Conservation (phyloP, 1,140 invertebrate genomes). For the Drosophila teissieri region DNA sequence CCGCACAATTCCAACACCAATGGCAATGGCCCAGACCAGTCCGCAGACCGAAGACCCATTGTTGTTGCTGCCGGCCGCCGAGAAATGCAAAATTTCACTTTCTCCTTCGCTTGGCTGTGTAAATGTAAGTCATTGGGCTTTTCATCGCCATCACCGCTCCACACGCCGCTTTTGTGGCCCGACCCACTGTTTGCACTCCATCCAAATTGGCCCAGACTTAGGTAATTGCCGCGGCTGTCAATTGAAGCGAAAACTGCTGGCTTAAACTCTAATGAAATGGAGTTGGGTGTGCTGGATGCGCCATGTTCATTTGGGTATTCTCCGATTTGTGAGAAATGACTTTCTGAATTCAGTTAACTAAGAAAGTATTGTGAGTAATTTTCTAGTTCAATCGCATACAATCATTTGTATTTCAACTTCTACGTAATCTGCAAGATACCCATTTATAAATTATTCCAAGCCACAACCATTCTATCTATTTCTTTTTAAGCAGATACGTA, state of each 20-base stretch:
- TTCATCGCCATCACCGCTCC: constrained; percentile 31
- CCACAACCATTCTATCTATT: too few species aligned
- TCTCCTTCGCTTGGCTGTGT: constrained; percentile 72
- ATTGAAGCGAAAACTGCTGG: constrained; percentile 19
- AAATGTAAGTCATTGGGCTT: constrained; percentile 80
- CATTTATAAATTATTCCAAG: too few species aligned
- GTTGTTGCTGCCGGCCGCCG: constrained; percentile 35
- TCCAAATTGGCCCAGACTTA: constrained; percentile 27
- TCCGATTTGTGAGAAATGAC: not conserved
- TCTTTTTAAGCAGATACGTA: too few species aligned
- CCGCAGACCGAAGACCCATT: constrained; percentile 5
- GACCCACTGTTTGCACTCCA: constrained; percentile 38
- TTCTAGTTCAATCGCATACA: not conserved
- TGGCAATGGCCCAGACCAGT: constrained; percentile 41
- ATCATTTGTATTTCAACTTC: not conserved
- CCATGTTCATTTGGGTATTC: not conserved
- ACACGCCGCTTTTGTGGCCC: constrained; percentile 41
- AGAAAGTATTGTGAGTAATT: not conserved
- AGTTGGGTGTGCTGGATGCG: not conserved
- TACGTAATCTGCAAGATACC: not conserved
- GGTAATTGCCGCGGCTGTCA: constrained; percentile 25
- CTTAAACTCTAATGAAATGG: not conserved
- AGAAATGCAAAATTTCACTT: constrained; percentile 83
- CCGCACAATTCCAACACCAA: constrained; percentile 20
- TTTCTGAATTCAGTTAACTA: not conserved